Conservation (phyloP, 2,888 invertebrate genomes). For the Mayetiola destructor region DNA sequence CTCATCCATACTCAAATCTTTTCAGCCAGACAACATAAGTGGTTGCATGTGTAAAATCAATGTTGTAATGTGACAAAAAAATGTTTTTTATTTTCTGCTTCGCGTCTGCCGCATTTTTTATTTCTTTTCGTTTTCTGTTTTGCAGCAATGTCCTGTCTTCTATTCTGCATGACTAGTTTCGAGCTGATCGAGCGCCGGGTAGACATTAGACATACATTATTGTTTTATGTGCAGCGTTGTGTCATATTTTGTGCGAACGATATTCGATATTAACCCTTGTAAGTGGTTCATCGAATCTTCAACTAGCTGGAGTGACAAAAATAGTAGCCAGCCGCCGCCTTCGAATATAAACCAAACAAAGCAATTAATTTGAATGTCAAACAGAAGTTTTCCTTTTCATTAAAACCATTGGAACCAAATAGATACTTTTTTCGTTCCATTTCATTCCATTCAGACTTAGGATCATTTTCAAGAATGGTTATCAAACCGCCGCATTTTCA, state of each 20-base stretch:
- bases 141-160: not conserved
- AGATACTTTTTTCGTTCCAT: not conserved
- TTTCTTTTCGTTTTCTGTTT: not conserved
- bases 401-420: too few species aligned
- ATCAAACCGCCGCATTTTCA: not conserved
- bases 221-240: not conserved
- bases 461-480: not conserved
- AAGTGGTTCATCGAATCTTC: not conserved
- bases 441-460: not conserved
- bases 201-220: not conserved
- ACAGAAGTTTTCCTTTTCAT: slow-evolving; percentile 12
- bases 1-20: too few species aligned
- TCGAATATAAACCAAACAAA: slow-evolving; percentile 1
- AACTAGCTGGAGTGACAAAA: not conserved
- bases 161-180: not conserved
- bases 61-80: slow-evolving; percentile 10
- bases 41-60: slow-evolving; percentile 13
- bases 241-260: not conserved
- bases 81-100: not conserved
- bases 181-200: not conserved
- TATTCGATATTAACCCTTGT: slow-evolving; percentile 6
- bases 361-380: slow-evolving; percentile 12
- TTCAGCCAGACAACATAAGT: not conserved
- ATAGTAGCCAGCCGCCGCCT: not conserved
- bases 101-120: too few species aligned